These are phyloP conservation scores for Mustelus asterias DNA, from an alignment of 2,113 vertebrate genomes.

Conservation along the genomic window DNA sequence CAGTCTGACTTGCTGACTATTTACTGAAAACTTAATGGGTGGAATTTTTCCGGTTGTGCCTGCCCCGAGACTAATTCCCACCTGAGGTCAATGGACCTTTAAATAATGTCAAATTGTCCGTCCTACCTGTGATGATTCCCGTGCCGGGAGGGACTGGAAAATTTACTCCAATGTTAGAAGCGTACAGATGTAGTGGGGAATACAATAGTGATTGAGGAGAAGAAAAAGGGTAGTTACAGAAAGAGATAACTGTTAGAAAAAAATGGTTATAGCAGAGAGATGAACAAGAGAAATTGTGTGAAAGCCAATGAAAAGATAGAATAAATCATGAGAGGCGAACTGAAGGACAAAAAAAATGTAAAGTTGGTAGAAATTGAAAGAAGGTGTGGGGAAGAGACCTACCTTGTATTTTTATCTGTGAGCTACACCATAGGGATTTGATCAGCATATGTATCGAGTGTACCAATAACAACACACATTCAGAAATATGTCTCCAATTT, in stretches of 20 bases:
- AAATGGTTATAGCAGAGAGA: background rate
- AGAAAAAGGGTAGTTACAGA: background rate
- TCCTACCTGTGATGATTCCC: too few species aligned
- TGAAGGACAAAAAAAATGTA: background rate
- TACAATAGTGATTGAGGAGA: background rate
- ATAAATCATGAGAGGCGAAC: background rate
- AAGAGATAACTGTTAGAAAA: background rate
- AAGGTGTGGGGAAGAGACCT: background rate
- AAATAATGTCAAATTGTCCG: background rate
- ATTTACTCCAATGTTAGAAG: background rate
- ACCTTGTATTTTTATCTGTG: background rate
- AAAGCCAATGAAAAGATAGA: background rate
- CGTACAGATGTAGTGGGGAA: background rate
- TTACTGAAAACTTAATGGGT: background rate
- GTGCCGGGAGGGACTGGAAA: too few species aligned
- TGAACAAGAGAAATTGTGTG: background rate
- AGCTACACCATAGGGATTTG: background rate
- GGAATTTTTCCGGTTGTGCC: too few species aligned
- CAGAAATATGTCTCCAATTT: background rate
- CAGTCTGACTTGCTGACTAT: background rate
- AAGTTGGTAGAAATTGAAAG: background rate
- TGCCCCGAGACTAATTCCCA: too few species aligned
- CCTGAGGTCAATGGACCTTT: too few species aligned
- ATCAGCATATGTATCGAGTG: background rate
- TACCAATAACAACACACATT: background rate